These are phyloP conservation scores for Colostygia pectinataria DNA, from an alignment of 2,888 invertebrate species.

Conservation along the genomic window DNA sequence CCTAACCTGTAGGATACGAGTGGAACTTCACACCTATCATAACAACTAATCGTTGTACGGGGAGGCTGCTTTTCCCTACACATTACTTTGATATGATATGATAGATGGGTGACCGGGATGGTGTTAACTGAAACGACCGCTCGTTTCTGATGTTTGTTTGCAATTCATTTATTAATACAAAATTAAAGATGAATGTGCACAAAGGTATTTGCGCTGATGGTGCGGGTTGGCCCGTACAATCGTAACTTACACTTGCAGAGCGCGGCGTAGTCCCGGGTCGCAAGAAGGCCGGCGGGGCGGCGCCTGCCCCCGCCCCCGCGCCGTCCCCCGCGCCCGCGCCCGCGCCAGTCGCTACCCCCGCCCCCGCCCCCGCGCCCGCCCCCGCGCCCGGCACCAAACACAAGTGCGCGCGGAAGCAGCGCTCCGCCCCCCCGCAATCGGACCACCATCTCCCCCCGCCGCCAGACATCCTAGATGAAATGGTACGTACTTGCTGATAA, in stretches of 20 bases:
- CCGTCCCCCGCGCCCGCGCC: constrained; percentile 42
- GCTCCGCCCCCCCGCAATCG: constrained; percentile 64
- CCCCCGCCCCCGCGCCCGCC: constrained; percentile 38
- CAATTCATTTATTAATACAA: too few species aligned
- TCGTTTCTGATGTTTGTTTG: too few species aligned
- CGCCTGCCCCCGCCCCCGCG: constrained; percentile 26
- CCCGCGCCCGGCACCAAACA: constrained; percentile 53
- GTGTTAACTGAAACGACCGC: too few species aligned
- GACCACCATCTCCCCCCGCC: constrained; percentile 79
- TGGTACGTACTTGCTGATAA: constrained; percentile 46
- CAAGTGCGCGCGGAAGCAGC: constrained; percentile 68
- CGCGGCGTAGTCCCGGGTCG: constrained; percentile 30
- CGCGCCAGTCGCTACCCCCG: constrained; percentile 23
- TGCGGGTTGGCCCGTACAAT: background rate
- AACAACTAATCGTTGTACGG: too few species aligned
- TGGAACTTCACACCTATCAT: too few species aligned
- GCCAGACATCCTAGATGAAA: constrained; percentile 72
- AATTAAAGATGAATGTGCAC: too few species aligned
- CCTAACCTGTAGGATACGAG: too few species aligned
- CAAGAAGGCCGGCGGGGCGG: constrained; percentile 48
- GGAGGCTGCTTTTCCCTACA: too few species aligned
- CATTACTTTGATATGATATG: too few species aligned
- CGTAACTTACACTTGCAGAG: constrained; percentile 35
- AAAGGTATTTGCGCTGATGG: too few species aligned
- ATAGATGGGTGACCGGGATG: too few species aligned